A percentile compares a stretch with the other conserved stretches of the same genome.
These are phyloP conservation scores for Fragum whitleyi DNA, from an alignment of 2,888 invertebrate species.

Conservation along the genomic window DNA sequence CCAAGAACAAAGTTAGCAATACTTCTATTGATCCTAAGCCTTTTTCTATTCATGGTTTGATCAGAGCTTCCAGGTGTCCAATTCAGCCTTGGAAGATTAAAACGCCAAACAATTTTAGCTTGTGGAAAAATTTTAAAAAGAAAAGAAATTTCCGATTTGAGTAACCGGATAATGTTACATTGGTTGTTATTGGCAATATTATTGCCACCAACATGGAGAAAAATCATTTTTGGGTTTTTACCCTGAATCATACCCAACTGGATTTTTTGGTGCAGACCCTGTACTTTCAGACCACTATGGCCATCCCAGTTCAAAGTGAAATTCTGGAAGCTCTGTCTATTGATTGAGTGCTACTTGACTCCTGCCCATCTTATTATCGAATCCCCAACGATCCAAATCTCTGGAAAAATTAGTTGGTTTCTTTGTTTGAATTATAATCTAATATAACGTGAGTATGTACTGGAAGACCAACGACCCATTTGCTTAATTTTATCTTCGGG, in stretches of 20 bases:
- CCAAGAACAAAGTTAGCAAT: not conserved
- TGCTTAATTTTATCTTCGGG: slow-evolving; percentile 31
- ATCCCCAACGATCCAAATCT: slow-evolving; percentile 42
- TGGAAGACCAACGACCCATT: slow-evolving; percentile 45
- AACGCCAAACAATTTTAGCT: slow-evolving; percentile 18
- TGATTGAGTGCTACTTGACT: not conserved
- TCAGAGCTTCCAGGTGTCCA: not conserved
- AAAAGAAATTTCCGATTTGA: slow-evolving; percentile 12
- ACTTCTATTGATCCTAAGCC: slow-evolving; percentile 11
- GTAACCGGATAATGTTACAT: slow-evolving; percentile 13
- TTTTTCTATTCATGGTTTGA: slow-evolving; percentile 3
- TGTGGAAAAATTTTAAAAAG: slow-evolving; percentile 16
- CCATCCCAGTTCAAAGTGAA: slow-evolving; percentile 24
- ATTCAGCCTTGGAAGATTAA: slow-evolving; percentile 33
- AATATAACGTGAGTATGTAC: slow-evolving; percentile 28
- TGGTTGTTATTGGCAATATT: slow-evolving; percentile 26
- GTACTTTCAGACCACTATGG: slow-evolving; percentile 7
- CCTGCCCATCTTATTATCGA: slow-evolving; percentile 38
- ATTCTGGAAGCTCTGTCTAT: not conserved
- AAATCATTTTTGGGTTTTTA: slow-evolving; percentile 23
- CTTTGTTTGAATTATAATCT: not conserved
- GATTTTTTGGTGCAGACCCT: slow-evolving; percentile 24
- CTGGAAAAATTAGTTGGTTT: slow-evolving; percentile 19
- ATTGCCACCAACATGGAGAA: slow-evolving; percentile 42
- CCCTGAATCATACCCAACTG: slow-evolving; percentile 14